Evolutionary conservation across 2,113 vertebrate species (phyloP).

Genomic region (Cephalopholis sonnerati): DNA sequence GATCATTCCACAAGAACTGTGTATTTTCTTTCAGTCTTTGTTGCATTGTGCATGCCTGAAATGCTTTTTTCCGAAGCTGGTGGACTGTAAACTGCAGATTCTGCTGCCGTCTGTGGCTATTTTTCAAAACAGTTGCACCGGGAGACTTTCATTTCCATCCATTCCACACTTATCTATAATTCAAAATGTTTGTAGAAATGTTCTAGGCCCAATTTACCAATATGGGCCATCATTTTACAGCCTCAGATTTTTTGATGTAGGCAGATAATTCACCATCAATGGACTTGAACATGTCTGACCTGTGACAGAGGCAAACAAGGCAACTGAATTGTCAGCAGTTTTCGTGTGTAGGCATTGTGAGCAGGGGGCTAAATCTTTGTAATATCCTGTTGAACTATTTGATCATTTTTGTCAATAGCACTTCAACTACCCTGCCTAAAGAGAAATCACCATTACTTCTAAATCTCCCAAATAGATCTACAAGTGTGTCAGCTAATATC

Average conservation of each 20-base stretch:
- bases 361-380: background rate
- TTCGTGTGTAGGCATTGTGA: background rate
- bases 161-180: constrained; percentile 48
- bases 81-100: background rate
- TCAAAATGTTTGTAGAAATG: constrained; percentile 37
- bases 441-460: no score
- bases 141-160: constrained; percentile 2
- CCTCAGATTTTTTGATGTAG: background rate
- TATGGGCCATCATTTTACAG: constrained; percentile 1
- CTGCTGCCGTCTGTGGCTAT: constrained; percentile 1
- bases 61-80: no score
- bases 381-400: background rate
- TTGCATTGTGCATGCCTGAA: background rate
- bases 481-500: no score
- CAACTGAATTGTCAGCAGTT: no score
- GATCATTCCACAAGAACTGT: background rate
- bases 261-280: no score
- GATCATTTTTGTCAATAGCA: background rate
- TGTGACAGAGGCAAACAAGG: background rate
- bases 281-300: background rate
- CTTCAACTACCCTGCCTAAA: no score
- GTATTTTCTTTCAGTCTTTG: background rate
- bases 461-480: no score
- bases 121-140: constrained; percentile 10
- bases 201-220: background rate